phyloP scores from a whole-genome alignment of 2,113 vertebrate species.

The Arenaria interpres region DNA sequence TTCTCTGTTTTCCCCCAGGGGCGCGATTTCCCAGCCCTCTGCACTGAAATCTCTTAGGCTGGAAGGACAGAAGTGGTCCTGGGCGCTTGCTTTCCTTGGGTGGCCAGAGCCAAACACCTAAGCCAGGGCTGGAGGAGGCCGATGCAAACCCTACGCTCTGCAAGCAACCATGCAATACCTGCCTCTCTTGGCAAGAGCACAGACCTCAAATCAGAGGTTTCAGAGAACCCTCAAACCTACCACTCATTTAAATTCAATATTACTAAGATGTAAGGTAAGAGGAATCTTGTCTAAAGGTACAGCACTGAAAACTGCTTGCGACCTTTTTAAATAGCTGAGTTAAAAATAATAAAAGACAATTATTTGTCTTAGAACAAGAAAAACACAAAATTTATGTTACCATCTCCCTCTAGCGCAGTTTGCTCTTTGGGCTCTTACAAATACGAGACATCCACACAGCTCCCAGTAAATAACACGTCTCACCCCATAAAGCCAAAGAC shows the following conservation, averaged over 20 bases:
- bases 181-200: background rate
- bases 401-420: background rate
- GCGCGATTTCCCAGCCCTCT: background rate
- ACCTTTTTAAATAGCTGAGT: background rate
- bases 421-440: background rate
- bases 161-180: background rate
- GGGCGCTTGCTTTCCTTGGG: background rate
- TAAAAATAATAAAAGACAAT: background rate
- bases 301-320: background rate
- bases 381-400: background rate
- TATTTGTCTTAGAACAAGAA: background rate
- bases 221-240: background rate
- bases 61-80: background rate
- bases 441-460: background rate
- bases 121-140: background rate
- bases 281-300: background rate
- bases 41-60: background rate
- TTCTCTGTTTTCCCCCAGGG: background rate
- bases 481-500: background rate
- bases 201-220: background rate
- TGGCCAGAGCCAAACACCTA: background rate
- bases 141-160: background rate
- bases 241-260: background rate
- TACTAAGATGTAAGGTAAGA: background rate
- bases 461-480: background rate